A percentile compares a stretch with the other conserved stretches of the same genome.
Evolutionary conservation across 2,113 vertebrate genomes (phyloP).

Genomic region (Phasianus colchicus): DNA sequence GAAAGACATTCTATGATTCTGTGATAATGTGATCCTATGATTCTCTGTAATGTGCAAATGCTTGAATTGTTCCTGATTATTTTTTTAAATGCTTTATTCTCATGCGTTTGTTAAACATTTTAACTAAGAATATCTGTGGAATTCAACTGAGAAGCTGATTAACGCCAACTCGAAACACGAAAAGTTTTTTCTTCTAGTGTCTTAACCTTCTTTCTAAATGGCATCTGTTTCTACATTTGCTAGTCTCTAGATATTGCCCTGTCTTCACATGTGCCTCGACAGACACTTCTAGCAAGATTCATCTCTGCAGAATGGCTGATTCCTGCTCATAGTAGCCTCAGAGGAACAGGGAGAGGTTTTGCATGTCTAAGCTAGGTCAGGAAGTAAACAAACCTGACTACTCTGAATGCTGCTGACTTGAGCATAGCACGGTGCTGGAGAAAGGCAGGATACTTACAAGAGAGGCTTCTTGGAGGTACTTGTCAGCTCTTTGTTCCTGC

Average conservation of each 20-base stretch:
- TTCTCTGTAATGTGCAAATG: background rate
- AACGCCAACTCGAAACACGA: background rate
- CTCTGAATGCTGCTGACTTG: background rate
- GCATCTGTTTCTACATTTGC: background rate
- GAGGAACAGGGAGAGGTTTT: background rate
- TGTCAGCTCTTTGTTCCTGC: background rate
- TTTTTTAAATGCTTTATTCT: background rate
- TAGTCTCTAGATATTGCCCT: background rate
- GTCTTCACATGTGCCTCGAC: background rate
- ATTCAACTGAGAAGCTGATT: background rate
- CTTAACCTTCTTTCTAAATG: background rate
- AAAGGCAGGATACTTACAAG: background rate
- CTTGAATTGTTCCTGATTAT: background rate
- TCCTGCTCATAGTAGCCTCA: background rate
- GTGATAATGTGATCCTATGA: too few relatives aligned
- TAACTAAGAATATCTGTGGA: background rate
- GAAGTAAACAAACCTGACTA: background rate
- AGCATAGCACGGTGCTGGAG: background rate
- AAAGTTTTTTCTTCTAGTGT: accelerated
- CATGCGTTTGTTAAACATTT: background rate
- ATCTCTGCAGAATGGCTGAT: accelerated
- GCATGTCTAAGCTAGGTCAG: background rate
- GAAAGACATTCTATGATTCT: too few relatives aligned
- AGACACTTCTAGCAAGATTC: background rate
- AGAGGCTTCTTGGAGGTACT: background rate